Evolutionary conservation across 1,140 invertebrate species (phyloP), one percentile per base, ranked within the genome.

Genomic region (Drosophila busckii): DNA sequence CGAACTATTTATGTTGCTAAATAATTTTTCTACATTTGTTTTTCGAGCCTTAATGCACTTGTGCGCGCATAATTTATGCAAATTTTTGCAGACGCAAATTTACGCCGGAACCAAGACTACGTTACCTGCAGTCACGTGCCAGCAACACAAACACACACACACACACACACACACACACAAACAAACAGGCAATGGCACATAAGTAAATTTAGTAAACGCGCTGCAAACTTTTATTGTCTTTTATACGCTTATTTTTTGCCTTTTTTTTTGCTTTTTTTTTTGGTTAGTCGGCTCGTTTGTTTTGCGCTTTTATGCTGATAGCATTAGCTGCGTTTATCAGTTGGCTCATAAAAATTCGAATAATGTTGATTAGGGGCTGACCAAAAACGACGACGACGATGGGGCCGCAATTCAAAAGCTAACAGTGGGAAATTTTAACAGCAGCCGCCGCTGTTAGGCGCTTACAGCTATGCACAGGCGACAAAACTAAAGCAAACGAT

Each of bases 361-460:
- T 52, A 35, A 59, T 42, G 55, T 52, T 59, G 55, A 59, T 59
- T 52, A 52, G 46, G 22, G 28, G n/a, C n/a, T n/a, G 22, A 42
- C 38, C 15, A 20, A 35, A 52, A 42, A 58, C 35, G 35, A n/a
- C n/a, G n/a, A n/a, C n/a, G n/a, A n/a, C n/a, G n/a, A n/a, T n/a
- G n/a, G n/a, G n/a, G n/a, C n/a, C n/a, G n/a, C n/a, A n/a, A n/a
- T n/a, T n/a, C n/a, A n/a, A n/a, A 48, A 12, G 6, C 20, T 35
- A 59, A 59, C 41, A 52, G 23, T 8, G 71, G 71, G 67, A 76
- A 66, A 67, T 76, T 76, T 78, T 78, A 78, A 62, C 71, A 76
- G 66, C 23, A n/a, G 15, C 19, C 42, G 66, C 26, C 17, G 45
- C n/a, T n/a, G n/a, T n/a, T n/a, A n/a, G n/a, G n/a, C n/a, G n/a